Conservation (phyloP, 1,140 invertebrate species). For the Apocrypta bakeri region DNA sequence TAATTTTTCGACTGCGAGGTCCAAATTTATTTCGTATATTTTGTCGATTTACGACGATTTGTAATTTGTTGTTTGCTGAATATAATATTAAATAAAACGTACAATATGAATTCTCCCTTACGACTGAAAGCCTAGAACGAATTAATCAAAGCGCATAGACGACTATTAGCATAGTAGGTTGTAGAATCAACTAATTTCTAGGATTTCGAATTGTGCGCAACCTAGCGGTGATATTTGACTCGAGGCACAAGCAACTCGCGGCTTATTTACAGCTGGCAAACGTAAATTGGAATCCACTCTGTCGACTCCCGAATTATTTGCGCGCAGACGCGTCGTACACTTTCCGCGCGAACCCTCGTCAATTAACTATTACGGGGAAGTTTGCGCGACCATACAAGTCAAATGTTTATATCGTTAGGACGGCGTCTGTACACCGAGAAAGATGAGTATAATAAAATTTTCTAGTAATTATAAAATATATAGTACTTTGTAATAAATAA, state of each 20-base stretch:
- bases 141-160: not conserved
- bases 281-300: not conserved
- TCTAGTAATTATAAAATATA: no score
- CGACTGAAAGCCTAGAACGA: not conserved
- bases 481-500: no score
- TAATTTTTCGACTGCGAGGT: no score
- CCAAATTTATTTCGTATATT: no score
- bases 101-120: not conserved
- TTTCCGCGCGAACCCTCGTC: no score
- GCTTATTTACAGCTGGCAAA: not conserved
- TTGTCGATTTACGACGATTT: no score
- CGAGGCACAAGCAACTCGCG: not conserved
- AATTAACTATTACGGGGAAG: not conserved
- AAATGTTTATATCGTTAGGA: no score
- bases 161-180: not conserved
- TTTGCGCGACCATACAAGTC: not conserved
- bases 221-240: not conserved
- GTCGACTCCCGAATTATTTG: not conserved
- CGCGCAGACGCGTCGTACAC: not conserved
- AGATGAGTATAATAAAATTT: no score
- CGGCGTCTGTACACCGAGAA: no score
- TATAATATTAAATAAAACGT: not conserved
- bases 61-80: no score
- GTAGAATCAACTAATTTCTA: not conserved
- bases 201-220: not conserved